Percentiles rank a stretch among this genome's conserved stretches.
Evolutionary conservation across 2,888 invertebrate genomes (phyloP).

Genomic region (Tuta absoluta): DNA sequence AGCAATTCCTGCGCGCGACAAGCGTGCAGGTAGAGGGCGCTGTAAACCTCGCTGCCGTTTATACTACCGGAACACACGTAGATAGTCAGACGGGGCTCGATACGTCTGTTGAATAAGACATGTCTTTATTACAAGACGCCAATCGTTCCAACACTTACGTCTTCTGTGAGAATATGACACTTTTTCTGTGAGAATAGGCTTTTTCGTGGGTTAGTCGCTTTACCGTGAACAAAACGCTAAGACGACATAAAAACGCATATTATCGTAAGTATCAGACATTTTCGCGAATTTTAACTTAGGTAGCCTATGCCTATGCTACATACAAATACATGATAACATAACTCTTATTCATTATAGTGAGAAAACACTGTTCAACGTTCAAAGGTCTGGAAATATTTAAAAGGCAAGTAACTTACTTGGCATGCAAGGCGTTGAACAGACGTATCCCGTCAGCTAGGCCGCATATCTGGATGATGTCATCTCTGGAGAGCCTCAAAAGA

Average conservation of each 20-base stretch:
- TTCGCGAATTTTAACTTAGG: too few species aligned
- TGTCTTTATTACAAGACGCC: not conserved
- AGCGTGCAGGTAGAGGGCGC: slow-evolving; percentile 89
- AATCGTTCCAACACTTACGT: too few species aligned
- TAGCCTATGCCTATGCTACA: too few species aligned
- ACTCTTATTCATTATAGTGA: too few species aligned
- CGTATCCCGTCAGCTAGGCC: slow-evolving; percentile 97
- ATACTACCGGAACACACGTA: slow-evolving; percentile 86
- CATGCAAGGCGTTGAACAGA: slow-evolving; percentile 93
- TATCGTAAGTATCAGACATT: too few species aligned
- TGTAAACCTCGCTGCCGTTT: slow-evolving; percentile 76
- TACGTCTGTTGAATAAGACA: slow-evolving; percentile 55
- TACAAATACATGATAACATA: too few species aligned
- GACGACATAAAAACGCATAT: too few species aligned
- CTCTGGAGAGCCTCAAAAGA: slow-evolving; percentile 92
- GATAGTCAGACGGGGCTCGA: slow-evolving; percentile 89
- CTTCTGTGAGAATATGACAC: too few species aligned
- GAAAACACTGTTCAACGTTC: too few species aligned
- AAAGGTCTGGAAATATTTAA: not conserved
- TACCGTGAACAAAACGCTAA: too few species aligned
- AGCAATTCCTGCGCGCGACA: slow-evolving; percentile 85
- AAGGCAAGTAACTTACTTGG: slow-evolving; percentile 83
- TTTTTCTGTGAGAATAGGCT: too few species aligned
- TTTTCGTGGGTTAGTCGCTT: too few species aligned
- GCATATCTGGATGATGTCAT: slow-evolving; percentile 96